Evolutionary conservation across 1,140 invertebrate species (phyloP), one percentile per base, ranked within the genome.

Genomic region (Listronotus oregonensis): DNA sequence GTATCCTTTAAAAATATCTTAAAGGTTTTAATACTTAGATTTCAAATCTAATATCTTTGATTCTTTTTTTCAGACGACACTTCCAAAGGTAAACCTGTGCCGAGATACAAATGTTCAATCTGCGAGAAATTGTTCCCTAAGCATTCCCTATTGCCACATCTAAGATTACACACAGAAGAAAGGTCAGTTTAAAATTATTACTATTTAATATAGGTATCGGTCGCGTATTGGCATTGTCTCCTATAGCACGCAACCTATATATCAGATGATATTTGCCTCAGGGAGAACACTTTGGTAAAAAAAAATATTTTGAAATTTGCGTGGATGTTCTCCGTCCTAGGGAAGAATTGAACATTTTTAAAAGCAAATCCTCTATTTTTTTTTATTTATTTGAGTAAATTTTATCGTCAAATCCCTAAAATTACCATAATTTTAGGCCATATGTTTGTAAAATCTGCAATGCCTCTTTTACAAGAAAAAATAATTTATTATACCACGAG

Each of bases 161-260:
- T 92, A 42, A 81, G 87, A 18, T 82, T 83, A 31, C 91, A 91
- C 72, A 92, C 90, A 0, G 86, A 89, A 15, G 94, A 96, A 73
- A 32, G 62, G 62, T 64, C 21, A 42, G 39, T 40, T 8, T n/a
- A n/a, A n/a, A n/a, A n/a, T 27, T 27, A 27, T 3, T 27, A 27
- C 21, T 3, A 27, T 27, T n/a, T n/a, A n/a, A n/a, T n/a, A n/a
- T n/a, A n/a, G n/a, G n/a, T n/a, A n/a, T n/a, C n/a, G n/a, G n/a
- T n/a, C n/a, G n/a, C n/a, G n/a, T n/a, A n/a, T n/a, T n/a, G n/a
- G n/a, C n/a, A n/a, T n/a, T n/a, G n/a, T n/a, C n/a, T n/a, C n/a
- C n/a, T n/a, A n/a, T n/a, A n/a, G n/a, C n/a, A n/a, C n/a, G n/a
- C n/a, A n/a, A n/a, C n/a, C n/a, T n/a, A n/a, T n/a, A n/a, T n/a